Evolutionary conservation across 2,797 vertebrate species (phyloP).

Genomic region (Thalassophryne amazonica): DNA sequence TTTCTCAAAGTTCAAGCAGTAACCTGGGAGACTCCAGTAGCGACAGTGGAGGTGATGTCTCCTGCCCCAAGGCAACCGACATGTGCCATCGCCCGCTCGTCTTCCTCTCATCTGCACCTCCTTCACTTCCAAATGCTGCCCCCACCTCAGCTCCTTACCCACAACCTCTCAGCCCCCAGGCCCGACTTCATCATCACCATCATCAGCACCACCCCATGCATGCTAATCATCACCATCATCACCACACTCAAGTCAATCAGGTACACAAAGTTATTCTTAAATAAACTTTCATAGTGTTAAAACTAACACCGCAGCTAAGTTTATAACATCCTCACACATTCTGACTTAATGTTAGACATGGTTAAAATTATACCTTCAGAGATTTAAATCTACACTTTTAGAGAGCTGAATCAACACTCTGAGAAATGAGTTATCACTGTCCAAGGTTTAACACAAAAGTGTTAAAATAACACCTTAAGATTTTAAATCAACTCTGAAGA

Average conservation of each 20-base stretch:
- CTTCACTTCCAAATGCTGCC: slow-evolving; percentile 60
- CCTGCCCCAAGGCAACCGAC: slow-evolving; percentile 70
- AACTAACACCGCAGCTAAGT: no score
- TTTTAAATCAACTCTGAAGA: no score
- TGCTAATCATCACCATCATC: slow-evolving; percentile 77
- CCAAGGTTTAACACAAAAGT: no score
- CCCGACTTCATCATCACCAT: slow-evolving; percentile 75
- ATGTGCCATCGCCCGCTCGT: slow-evolving; percentile 77
- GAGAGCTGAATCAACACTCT: no score
- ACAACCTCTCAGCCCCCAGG: slow-evolving; percentile 75
- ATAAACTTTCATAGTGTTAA: no score
- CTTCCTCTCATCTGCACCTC: slow-evolving; percentile 71
- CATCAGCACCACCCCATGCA: slow-evolving; percentile 77
- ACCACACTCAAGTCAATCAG: slow-evolving; percentile 72
- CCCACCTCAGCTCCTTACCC: slow-evolving; percentile 64
- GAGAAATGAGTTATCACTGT: no score
- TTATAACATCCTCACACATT: no score
- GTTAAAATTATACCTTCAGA: no score
- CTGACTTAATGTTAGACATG: no score
- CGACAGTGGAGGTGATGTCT: slow-evolving; percentile 78
- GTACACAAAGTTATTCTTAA: slow-evolving; percentile 59
- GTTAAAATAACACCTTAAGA: no score
- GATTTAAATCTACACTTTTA: no score
- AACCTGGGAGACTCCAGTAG: slow-evolving; percentile 79
- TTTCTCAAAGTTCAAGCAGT: slow-evolving; percentile 77